Base-by-base conservation (phyloP, 2,113 vertebrate genomes). In the Passer domesticus region DNA sequence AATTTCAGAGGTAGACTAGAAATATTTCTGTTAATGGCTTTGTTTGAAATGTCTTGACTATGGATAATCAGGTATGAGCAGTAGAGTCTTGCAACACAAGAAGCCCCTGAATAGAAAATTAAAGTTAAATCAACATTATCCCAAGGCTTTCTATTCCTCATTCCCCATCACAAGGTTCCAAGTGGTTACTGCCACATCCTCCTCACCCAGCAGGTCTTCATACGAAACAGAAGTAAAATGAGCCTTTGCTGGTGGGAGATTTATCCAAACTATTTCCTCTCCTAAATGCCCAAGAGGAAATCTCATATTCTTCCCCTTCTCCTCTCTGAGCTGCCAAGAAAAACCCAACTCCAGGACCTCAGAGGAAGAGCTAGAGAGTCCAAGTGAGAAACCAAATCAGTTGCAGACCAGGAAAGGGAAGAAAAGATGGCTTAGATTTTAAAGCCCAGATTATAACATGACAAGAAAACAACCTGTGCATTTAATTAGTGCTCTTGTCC, bases 221-320 rank as follows among this genome's bases (percentile, higher is more conserved):
- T 46, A 31, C 1, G 7, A 83, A 79, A 73, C 33, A 35, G 63
- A 30, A 91, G 72, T 90, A 92, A 96, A 90, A 88, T 10, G 37
- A 96, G 73, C 55, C n/a, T 17, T 76, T 80, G 31, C 22, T 81
- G 33, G 92, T 94, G 68, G 95, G 90, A 0, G 21, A 92, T 72
- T 85, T 77, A 96, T 88, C 89, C 47, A 17, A 93, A 47, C 76
- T 94, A 95, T 95, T 96, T 96, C 93, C 93, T 85, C 70, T 80
- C 43, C n/a, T 3, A 3, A 63, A 2, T 35, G 30, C 47, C 80
- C n/a, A 77, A 78, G 63, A 20, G 28, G 93, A 89, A 95, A 93
- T 88, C 46, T 70, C 67, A 21, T 37, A 20, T 59, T 63, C 30
- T 68, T 14, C 33, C 44, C 23, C 39, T 87, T 91, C 53, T 81